These are phyloP conservation scores for Leptinotarsa tumamoca DNA, from an alignment of 2,888 invertebrate species.

Conservation along the genomic window DNA sequence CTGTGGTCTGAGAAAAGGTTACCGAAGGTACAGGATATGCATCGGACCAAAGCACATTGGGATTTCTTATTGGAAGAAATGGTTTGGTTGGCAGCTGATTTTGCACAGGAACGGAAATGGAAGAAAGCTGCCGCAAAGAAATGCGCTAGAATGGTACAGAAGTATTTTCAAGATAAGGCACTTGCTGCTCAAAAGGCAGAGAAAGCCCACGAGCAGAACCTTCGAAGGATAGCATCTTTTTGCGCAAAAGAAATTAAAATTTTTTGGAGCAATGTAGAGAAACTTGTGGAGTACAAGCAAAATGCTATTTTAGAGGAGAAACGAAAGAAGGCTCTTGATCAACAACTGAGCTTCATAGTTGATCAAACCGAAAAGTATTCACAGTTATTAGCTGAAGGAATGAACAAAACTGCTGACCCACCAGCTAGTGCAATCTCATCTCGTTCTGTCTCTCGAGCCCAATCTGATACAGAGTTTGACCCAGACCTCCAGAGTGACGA, in stretches of 20 bases:
- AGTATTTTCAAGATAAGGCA: slow-evolving; percentile 92
- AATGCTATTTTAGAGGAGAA: slow-evolving; percentile 93
- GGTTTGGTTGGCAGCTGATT: slow-evolving; percentile 98
- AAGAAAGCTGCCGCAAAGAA: slow-evolving; percentile 96
- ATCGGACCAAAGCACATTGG: slow-evolving; percentile 95
- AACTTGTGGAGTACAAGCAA: slow-evolving; percentile 95
- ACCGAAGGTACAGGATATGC: slow-evolving; percentile 82
- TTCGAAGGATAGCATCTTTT: slow-evolving; percentile 87
- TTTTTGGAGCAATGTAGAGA: slow-evolving; percentile 97
- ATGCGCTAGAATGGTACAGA: slow-evolving; percentile 91
- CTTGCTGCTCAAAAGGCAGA: slow-evolving; percentile 90
- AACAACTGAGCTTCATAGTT: slow-evolving; percentile 97
- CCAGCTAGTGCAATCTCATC: slow-evolving; percentile 68
- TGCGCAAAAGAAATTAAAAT: slow-evolving; percentile 93
- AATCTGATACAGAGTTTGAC: slow-evolving; percentile 83
- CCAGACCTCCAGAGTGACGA: slow-evolving; percentile 81
- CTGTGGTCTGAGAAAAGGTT: slow-evolving; percentile 93
- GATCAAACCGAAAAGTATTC: slow-evolving; percentile 99
- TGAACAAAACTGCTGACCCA: slow-evolving; percentile 72
- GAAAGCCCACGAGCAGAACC: slow-evolving; percentile 88
- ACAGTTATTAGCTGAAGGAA: slow-evolving; percentile 87
- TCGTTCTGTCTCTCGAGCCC: slow-evolving; percentile 64
- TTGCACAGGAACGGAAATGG: slow-evolving; percentile 97
- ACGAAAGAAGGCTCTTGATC: slow-evolving; percentile 93
- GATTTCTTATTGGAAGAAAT: slow-evolving; percentile 98